These are phyloP conservation scores for Stenolophus ochropezus DNA, from an alignment of 2,888 invertebrate species.

Conservation along the genomic window DNA sequence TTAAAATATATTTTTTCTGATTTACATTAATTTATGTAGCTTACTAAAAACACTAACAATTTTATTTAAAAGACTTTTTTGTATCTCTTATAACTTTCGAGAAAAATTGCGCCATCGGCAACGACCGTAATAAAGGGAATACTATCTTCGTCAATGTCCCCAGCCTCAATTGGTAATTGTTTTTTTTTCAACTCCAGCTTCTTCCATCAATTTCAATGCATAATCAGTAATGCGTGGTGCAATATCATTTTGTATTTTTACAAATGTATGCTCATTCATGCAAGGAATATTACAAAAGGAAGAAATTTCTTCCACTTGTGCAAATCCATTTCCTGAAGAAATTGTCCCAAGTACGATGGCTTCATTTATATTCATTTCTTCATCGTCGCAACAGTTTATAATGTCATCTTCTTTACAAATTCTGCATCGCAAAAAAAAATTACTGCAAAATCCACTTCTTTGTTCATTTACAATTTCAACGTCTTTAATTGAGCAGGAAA, in stretches of 20 bases:
- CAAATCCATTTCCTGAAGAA: neutral
- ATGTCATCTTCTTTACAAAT: neutral
- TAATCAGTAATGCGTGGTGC: neutral
- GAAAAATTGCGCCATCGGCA: constrained; percentile 27
- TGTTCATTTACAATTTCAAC: no score
- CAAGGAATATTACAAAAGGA: neutral
- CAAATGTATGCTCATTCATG: constrained; percentile 20
- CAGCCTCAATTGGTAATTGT: constrained; percentile 12
- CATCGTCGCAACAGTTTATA: neutral
- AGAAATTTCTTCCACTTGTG: neutral
- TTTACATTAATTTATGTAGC: no score
- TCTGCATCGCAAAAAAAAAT: neutral
- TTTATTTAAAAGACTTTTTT: no score
- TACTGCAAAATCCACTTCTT: neutral
- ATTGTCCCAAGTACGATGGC: neutral
- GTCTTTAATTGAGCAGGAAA: no score
- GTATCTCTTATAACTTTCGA: constrained; percentile 19
- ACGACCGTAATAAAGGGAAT: constrained; percentile 17
- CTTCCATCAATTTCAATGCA: constrained; percentile 3
- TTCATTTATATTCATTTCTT: neutral
- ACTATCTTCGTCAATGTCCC: constrained; percentile 5
- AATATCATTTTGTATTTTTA: constrained; percentile 2
- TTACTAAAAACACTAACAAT: no score
- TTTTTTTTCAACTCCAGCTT: constrained; percentile 19
- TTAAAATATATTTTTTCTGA: no score